Base-by-base conservation (phyloP, 2,113 vertebrate genomes). In the Campylorhamphus procurvoides region DNA sequence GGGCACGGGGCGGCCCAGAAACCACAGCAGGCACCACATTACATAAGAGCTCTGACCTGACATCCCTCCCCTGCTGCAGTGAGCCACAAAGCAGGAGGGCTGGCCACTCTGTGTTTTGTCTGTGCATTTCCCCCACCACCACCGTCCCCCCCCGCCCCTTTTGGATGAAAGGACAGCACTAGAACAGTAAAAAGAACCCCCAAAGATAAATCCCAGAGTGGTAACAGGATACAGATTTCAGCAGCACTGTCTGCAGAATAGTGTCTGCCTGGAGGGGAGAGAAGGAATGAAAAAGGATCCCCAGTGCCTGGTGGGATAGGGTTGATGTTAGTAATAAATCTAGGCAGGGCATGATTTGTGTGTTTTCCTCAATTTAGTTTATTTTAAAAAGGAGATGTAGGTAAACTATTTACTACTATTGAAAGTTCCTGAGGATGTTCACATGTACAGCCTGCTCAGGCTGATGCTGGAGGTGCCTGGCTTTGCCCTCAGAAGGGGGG, bases 1-100 rank as follows among this genome's bases (percentile, higher is more conserved):
- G 90, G 93, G 78, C 84, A 66, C 19, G 5, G 5, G 24, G 19
- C 17, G 55, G 90, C 94, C 96, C 88, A 76, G 90, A 93, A 92
- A 83, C 15, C 60, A 28, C 22, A 27, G 2, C 20, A 1, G 71
- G 82, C 64, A 7, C 42, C 52, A 0, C 31, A 35, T 93, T 91
- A 52, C 24, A 1, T 42, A 93, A 96, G 31, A 33, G 33, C 37
- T 47, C 5, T 77, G 78, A 37, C 60, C 88, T n/a, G 9, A 7
- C 20, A 2, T 33, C 37, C 3, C 35, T 25, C 6, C 40, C 0
- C 37, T 55, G 75, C 47, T 79, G 86, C 80, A 37, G 49, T 1
- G 12, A 37, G 72, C 52, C 23, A 27, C 37, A 39, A 42, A 49
- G 44, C 19, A 31, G 10, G 7, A 18, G 42, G 78, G 37, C 11